phyloP scores from a whole-genome alignment of 2,797 vertebrate genomes.

The Esox lucius region DNA sequence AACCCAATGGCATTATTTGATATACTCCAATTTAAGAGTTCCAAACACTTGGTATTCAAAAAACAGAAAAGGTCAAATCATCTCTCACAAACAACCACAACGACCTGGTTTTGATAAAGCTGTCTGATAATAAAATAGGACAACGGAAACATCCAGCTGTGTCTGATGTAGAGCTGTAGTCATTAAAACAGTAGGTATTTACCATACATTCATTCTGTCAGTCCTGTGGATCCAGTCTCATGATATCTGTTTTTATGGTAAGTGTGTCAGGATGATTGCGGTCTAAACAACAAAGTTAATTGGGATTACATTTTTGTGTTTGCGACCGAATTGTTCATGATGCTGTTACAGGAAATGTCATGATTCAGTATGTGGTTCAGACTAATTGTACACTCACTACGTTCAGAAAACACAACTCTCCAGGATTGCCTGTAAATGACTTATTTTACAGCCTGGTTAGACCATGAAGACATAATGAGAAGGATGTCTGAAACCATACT shows the following conservation, averaged over 20 bases:
- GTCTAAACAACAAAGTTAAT: slow-evolving; percentile 29
- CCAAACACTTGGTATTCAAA: background rate
- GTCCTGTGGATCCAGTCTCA: background rate
- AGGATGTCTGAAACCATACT: background rate
- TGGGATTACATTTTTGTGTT: slow-evolving; percentile 30
- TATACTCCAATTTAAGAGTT: background rate
- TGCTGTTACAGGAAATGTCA: slow-evolving; percentile 19
- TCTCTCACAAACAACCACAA: background rate
- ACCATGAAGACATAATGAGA: background rate
- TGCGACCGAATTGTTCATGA: slow-evolving; percentile 39
- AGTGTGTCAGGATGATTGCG: slow-evolving; percentile 22
- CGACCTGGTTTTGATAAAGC: background rate
- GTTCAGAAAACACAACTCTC: background rate
- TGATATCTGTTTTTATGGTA: slow-evolving; percentile 9
- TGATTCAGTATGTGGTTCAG: slow-evolving; percentile 4
- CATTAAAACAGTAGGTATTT: background rate
- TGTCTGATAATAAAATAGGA: background rate
- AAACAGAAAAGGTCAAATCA: background rate
- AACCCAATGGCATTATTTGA: background rate
- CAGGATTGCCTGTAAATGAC: background rate
- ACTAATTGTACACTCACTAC: slow-evolving; percentile 15
- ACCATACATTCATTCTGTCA: background rate
- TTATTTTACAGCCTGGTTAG: background rate
- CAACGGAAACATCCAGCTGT: background rate
- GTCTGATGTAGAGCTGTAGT: background rate